Base-by-base conservation (phyloP, 2,113 vertebrate genomes). In the Pongo abelii region DNA sequence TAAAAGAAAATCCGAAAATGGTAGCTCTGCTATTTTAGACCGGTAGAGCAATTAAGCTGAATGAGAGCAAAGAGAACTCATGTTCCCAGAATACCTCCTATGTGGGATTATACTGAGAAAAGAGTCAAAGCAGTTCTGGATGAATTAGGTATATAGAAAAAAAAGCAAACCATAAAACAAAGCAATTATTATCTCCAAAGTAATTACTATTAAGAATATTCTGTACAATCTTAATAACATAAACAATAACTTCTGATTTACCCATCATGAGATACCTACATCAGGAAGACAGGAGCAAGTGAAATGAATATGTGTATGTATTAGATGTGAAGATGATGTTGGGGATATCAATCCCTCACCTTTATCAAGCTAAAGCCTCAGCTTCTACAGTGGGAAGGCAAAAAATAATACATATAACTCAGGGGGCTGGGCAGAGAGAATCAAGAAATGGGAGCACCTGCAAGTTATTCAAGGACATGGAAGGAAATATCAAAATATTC, bases 1-100 rank as follows among this genome's bases (percentile, higher is more conserved):
- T 74, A 87, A 75, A 94, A 93, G 64, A 94, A 96, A 92, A 94
- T 59, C 30, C 12, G n/a, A 25, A 94, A 81, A 85, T 67, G 16
- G 72, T 0, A 83, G 14, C 72, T 91, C 59, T 96, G 30, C 50
- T 87, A 52, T 18, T 84, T 87, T 74, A 84, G n/a, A 72, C 52
- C 55, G 25, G 20, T 64, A 92, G 50, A 96, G 75, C 38, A 83
- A 75, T 83, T n/a, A 86, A 64, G 59, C 10, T 69, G 92, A 55
- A 87, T 20, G 70, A 52, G 59, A 90, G 81, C 83, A 89, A 84
- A 89, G 22, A 85, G 8, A 93, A 57, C 43, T 89, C 59, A 52
- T 38, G 11, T 80, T 91, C 86, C 83, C 59, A 59, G 48, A 38
- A 27, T 30, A 75, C 67, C n/a, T 46, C 69, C 48, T 80, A 8